Evolutionary conservation across 2,888 invertebrate genomes (phyloP).

Genomic region (Ectemnius lituratus): DNA sequence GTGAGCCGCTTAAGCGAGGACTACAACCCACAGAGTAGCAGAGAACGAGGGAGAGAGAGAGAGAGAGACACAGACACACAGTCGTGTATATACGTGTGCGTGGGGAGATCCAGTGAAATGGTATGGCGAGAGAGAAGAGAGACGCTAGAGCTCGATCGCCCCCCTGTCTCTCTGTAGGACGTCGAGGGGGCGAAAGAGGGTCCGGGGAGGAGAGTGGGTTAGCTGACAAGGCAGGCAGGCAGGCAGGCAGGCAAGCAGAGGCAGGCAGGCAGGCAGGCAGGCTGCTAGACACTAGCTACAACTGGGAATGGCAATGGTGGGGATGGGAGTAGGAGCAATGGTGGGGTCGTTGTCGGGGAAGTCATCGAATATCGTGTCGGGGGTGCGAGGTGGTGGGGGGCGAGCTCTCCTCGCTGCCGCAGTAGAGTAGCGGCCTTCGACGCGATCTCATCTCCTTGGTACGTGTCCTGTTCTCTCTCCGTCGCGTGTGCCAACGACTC

Average conservation of each 20-base stretch:
- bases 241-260: slow-evolving; percentile 14
- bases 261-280: background rate
- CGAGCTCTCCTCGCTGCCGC: slow-evolving; percentile 67
- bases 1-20: too few relatives aligned
- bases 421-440: slow-evolving; percentile 77
- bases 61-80: slow-evolving; percentile 20
- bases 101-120: slow-evolving; percentile 1
- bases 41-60: slow-evolving; percentile 27
- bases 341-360: slow-evolving; percentile 38
- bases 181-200: slow-evolving; percentile 6
- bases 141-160: slow-evolving; percentile 4
- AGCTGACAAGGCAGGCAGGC: slow-evolving; percentile 28
- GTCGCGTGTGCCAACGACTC: slow-evolving; percentile 21
- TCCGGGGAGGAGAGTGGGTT: background rate
- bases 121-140: slow-evolving; percentile 21
- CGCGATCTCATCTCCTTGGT: slow-evolving; percentile 66
- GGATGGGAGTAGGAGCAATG: background rate
- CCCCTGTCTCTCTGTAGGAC: background rate
- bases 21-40: too few relatives aligned
- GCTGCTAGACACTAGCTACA: slow-evolving; percentile 14
- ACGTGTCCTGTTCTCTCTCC: slow-evolving; percentile 37
- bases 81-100: slow-evolving; percentile 16
- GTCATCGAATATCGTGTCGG: slow-evolving; percentile 20
- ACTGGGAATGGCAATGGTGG: slow-evolving; percentile 24
- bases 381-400: slow-evolving; percentile 50